A percentile compares a stretch with the other conserved stretches of the same genome.
Evolutionary conservation across 2,797 vertebrate species (phyloP).

Genomic region (Siniperca undulata): DNA sequence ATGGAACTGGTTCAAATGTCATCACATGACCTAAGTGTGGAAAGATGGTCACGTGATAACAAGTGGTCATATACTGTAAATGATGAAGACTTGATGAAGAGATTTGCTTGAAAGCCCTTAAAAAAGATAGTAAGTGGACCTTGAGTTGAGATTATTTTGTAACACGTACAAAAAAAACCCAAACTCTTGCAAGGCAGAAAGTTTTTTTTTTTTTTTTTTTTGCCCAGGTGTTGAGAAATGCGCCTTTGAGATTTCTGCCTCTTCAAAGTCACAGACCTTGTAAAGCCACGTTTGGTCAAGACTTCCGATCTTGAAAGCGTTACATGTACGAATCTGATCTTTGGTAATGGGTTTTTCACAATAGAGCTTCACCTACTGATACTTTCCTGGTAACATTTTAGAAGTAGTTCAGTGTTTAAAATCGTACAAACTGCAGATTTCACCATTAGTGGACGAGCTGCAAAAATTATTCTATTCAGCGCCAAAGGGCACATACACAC

Average conservation of each 20-base stretch:
- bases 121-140: not conserved
- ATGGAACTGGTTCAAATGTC: not conserved
- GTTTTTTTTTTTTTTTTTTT: not conserved
- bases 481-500: slow-evolving; percentile 21
- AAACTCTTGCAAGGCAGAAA: not conserved
- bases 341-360: not conserved
- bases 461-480: not conserved
- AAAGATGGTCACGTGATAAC: not conserved
- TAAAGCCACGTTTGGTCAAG: not conserved
- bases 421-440: not conserved
- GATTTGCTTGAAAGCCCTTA: not conserved
- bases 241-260: slow-evolving; percentile 1
- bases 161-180: not conserved
- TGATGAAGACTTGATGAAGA: not conserved
- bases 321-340: slow-evolving; percentile 24
- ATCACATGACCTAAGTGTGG: too few species aligned
- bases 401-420: not conserved
- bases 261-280: slow-evolving; percentile 21
- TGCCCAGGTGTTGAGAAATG: not conserved
- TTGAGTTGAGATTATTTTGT: slow-evolving; percentile 1
- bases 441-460: not conserved
- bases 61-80: not conserved
- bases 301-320: not conserved
- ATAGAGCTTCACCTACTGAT: not conserved
- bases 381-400: slow-evolving; percentile 1